Base-by-base conservation (phyloP, 2,797 vertebrate species). In the Eulemur albifrons region DNA sequence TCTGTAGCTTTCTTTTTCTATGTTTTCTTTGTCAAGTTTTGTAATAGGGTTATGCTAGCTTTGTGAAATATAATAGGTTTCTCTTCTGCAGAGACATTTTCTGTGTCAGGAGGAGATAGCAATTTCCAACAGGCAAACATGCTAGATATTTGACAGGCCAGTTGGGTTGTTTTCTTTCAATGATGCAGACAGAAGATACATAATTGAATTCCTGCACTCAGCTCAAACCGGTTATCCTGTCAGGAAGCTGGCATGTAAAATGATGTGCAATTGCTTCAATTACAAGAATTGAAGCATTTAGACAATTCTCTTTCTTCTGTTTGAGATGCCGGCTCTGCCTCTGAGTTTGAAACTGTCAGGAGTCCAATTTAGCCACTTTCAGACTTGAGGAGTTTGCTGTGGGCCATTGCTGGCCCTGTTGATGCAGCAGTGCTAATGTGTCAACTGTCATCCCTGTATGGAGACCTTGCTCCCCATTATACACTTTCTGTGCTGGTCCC, bases 211-310 rank as follows among this genome's bases (percentile, higher is more conserved):
- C 98, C 94, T 92, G 92, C 79, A 92, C 90, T 94, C 48, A 23
- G 82, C 82, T 98, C 96, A 91, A 95, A 96, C 97, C 98, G 93
- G 88, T 98, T 98, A 98, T 97, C 97, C 97, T 97, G 97, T 98
- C 98, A 97, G 95, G 88, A 77, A 88, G 96, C 95, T 97, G 98
- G 98, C 97, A 87, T 97, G 96, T 98, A 94, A 97, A 97, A 98
- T 90, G 95, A 98, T 87, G 94, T 95, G 70, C 96, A 95, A 96
- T 98, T 98, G 97, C 97, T 98, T 98, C 97, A 95, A 94, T 98
- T 98, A 89, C 27, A 96, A 82, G 75, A 98, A 97, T 86, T 4
- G 95, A 97, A 94, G 93, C 95, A 81, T 98, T 98, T 95, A 97
- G 97, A 96, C 96, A 98, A 90, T 98, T 97, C 97, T 96, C 70